Conservation (phyloP, 1,140 invertebrate genomes). For the Lasioglossum baleicum region DNA sequence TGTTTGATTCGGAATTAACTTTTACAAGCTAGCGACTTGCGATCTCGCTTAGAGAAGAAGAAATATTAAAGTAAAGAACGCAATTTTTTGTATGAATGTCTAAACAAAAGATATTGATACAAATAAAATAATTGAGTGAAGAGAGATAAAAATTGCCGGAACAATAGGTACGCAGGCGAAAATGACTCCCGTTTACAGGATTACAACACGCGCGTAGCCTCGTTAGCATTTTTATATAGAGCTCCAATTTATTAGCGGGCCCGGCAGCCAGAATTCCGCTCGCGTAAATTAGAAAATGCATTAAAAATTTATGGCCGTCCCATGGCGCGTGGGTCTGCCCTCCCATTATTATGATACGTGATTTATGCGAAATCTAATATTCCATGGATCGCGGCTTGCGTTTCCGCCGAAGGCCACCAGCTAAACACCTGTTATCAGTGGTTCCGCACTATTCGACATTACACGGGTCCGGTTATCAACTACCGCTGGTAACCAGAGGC, state of each 20-base stretch:
- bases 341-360: slow-evolving; percentile 14
- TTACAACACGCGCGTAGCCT: not conserved
- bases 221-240: not conserved
- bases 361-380: slow-evolving; percentile 51
- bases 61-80: too few species aligned
- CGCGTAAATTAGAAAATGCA: not conserved
- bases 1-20: too few species aligned
- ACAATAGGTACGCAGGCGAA: too few species aligned
- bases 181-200: not conserved
- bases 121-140: too few species aligned
- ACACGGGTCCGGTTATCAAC: slow-evolving; percentile 53
- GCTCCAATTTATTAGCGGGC: not conserved
- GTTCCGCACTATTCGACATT: slow-evolving; percentile 51
- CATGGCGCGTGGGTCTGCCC: not conserved
- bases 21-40: too few species aligned
- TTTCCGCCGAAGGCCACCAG: slow-evolving; percentile 46
- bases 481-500: slow-evolving; percentile 35
- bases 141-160: too few species aligned
- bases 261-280: not conserved
- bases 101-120: too few species aligned
- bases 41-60: too few species aligned
- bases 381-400: slow-evolving; percentile 33
- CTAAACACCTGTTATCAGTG: slow-evolving; percentile 57
- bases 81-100: too few species aligned
- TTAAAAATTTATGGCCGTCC: slow-evolving; percentile 26